A percentile compares a stretch with the other conserved stretches of the same genome.
Conservation (phyloP, 2,113 vertebrate genomes). For the Poeciliopsis retropinna region DNA sequence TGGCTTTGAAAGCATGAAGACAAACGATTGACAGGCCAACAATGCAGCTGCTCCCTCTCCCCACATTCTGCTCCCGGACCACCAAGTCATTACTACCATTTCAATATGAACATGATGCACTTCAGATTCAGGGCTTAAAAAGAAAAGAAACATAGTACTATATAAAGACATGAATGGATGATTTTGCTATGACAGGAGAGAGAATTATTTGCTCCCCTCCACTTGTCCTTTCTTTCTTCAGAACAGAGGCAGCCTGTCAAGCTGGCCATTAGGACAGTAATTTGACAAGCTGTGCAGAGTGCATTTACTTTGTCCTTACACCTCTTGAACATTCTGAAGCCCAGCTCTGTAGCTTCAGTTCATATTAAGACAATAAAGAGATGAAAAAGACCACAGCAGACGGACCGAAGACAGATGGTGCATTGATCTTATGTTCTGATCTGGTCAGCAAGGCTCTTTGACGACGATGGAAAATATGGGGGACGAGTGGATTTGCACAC, state of each 20-base stretch:
- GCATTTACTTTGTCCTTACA: constrained; percentile 61
- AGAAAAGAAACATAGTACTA: constrained; percentile 54
- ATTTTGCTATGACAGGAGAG: constrained; percentile 69
- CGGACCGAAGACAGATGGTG: constrained; percentile 30
- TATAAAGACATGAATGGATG: constrained; percentile 59
- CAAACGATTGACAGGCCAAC: constrained; percentile 66
- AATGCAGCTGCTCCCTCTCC: constrained; percentile 51
- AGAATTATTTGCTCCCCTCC: constrained; percentile 61
- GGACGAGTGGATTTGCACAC: constrained; percentile 13
- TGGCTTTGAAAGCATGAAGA: constrained; percentile 53
- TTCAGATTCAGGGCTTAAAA: constrained; percentile 56
- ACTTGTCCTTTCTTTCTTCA: constrained; percentile 65
- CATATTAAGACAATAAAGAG: constrained; percentile 53
- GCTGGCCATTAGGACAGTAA: constrained; percentile 74
- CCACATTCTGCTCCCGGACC: constrained; percentile 26
- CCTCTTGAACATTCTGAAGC: constrained; percentile 64
- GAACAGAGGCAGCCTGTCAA: constrained; percentile 67
- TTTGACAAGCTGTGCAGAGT: constrained; percentile 72
- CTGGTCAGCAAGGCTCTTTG: constrained; percentile 29
- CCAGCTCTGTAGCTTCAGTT: constrained; percentile 52
- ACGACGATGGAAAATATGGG: constrained; percentile 10
- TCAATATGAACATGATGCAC: constrained; percentile 58
- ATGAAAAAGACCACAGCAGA: constrained; percentile 46
- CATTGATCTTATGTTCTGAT: constrained; percentile 23
- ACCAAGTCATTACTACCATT: constrained; percentile 65